Conservation (phyloP, 2,113 vertebrate species). For the Illadopsis cleaveri region DNA sequence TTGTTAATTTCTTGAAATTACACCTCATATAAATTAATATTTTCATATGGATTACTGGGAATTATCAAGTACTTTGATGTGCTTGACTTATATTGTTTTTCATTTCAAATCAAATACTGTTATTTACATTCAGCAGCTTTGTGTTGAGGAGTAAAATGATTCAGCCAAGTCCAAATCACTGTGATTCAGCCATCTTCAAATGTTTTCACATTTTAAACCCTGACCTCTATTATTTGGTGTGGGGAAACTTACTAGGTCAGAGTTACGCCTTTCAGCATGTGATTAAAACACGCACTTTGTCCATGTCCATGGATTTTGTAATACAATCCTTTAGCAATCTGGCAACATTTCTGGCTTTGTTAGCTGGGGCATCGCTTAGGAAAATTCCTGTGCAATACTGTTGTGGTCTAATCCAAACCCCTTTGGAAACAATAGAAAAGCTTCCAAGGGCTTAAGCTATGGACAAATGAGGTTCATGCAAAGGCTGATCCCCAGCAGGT, state of each 20-base stretch:
- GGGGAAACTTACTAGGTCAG: constrained; percentile 18
- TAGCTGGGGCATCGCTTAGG: background rate
- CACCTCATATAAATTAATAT: background rate
- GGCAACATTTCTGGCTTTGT: constrained; percentile 20
- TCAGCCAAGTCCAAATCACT: background rate
- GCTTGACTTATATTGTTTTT: background rate
- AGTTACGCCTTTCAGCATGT: background rate
- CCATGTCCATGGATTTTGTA: constrained; percentile 13
- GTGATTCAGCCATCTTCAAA: background rate
- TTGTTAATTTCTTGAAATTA: background rate
- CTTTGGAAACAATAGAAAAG: background rate
- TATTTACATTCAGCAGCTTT: background rate
- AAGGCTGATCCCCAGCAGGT: background rate
- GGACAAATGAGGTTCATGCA: rapidly evolving
- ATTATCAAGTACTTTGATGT: background rate
- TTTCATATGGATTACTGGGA: background rate
- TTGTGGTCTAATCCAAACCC: background rate
- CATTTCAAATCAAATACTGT: background rate
- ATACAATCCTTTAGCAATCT: constrained; percentile 45
- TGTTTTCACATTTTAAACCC: background rate
- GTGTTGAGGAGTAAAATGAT: background rate
- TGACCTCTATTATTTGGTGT: background rate
- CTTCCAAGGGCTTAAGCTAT: background rate
- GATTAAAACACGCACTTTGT: constrained; percentile 27
- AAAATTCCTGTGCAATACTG: background rate